Conservation (phyloP, 1,140 invertebrate species). For the Halictus rubicundus region DNA sequence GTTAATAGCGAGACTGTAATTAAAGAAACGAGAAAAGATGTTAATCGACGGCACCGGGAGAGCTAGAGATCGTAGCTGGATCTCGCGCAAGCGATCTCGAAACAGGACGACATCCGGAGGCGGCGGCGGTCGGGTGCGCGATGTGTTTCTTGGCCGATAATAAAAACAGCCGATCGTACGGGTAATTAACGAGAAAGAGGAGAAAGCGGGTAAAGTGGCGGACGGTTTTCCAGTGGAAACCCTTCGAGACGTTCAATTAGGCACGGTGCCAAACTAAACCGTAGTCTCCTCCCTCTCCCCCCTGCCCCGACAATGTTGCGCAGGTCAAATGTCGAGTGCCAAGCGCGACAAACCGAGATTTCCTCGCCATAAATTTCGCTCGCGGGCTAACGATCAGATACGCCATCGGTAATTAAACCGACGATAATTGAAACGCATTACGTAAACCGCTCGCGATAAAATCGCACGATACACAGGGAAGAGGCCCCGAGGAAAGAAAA, state of each 20-base stretch:
- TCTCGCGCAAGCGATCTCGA: neutral
- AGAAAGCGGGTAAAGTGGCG: constrained; percentile 28
- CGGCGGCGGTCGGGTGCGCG: too few species aligned
- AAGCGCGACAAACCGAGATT: constrained; percentile 54
- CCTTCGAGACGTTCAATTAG: constrained; percentile 64
- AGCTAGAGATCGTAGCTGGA: too few species aligned
- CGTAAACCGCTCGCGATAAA: neutral
- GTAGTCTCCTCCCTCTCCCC: neutral
- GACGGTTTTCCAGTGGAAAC: constrained; percentile 52
- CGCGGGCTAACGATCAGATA: neutral
- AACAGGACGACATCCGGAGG: neutral
- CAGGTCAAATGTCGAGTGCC: constrained; percentile 55
- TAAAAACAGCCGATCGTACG: constrained; percentile 45
- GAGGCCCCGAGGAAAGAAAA: neutral
- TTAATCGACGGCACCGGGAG: constrained; percentile 22
- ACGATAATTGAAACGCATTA: constrained; percentile 14
- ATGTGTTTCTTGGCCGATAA: constrained; percentile 36
- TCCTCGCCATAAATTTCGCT: constrained; percentile 44
- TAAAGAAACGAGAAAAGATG: constrained; percentile 16
- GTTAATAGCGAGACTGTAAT: neutral
- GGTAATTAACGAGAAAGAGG: constrained; percentile 54
- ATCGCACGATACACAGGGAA: neutral
- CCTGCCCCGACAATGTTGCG: constrained; percentile 42
- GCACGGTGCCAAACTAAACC: constrained; percentile 58
- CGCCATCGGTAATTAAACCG: constrained; percentile 26